phyloP scores from a whole-genome alignment of 2,888 invertebrate species.

The Cheilosia pagana region DNA sequence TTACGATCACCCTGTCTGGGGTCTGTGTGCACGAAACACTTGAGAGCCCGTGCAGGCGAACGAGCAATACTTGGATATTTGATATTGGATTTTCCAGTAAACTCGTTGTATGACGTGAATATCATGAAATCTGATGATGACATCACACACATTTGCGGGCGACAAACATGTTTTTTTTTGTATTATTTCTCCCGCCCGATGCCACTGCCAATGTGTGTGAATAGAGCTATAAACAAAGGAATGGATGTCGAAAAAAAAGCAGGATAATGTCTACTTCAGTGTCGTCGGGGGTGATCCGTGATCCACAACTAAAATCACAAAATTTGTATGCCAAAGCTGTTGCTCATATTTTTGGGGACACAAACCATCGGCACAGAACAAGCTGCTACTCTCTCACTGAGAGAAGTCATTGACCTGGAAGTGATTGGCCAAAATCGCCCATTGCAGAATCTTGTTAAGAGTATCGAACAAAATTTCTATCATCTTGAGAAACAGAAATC shows the following conservation, averaged over 20 bases:
- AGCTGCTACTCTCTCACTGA: conserved; percentile 31
- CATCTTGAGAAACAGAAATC: conserved; percentile 66
- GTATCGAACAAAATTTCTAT: conserved; percentile 57
- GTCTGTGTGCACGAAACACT: conserved; percentile 47
- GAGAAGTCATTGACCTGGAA: conserved; percentile 63
- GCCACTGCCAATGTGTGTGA: conserved; percentile 13
- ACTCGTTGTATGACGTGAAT: conserved; percentile 68
- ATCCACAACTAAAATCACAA: conserved; percentile 12
- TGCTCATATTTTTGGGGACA: conserved; percentile 7
- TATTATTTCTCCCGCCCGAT: not conserved
- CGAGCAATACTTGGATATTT: conserved; percentile 65
- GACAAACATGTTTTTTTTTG: conserved; percentile 49
- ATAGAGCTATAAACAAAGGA: conserved; percentile 56
- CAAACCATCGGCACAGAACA: conserved; percentile 12
- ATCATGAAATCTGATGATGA: conserved; percentile 73
- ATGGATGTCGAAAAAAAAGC: conserved; percentile 1
- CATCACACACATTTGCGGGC: conserved; percentile 70
- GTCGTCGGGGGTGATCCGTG: not conserved
- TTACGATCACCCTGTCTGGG: conserved; percentile 41
- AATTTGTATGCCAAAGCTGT: not conserved
- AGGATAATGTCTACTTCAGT: not conserved
- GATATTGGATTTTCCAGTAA: conserved; percentile 72
- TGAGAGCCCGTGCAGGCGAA: conserved; percentile 33
- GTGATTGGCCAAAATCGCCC: conserved; percentile 61
- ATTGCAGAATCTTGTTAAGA: conserved; percentile 71